Percentiles rank a stretch among this genome's conserved stretches.
Conservation (phyloP, 2,113 vertebrate genomes). For the Grantiella picta region DNA sequence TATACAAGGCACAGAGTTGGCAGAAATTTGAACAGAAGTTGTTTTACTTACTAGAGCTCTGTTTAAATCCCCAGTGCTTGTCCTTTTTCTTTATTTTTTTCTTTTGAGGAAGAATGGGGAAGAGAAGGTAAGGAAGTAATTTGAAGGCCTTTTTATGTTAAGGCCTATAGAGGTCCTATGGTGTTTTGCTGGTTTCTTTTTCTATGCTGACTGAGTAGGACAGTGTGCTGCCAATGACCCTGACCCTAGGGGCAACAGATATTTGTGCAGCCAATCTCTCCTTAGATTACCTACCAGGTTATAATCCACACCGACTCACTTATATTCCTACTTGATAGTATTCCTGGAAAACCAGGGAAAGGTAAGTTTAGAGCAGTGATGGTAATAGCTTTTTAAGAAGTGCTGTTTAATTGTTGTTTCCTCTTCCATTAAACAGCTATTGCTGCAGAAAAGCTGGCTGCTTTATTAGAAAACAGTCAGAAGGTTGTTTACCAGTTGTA, state of each 20-base stretch:
- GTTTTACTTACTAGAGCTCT: background rate
- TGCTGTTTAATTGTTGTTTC: background rate
- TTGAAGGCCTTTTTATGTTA: background rate
- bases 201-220: background rate
- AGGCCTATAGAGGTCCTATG: background rate
- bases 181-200: background rate
- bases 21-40: background rate
- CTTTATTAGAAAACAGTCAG: background rate
- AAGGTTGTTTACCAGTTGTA: background rate
- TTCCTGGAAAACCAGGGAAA: background rate
- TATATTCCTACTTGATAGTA: background rate
- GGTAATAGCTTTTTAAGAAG: background rate
- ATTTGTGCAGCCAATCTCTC: background rate
- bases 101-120: background rate
- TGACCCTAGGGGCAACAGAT: background rate
- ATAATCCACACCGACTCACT: background rate
- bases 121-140: background rate
- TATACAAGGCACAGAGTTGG: background rate
- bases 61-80: background rate
- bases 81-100: background rate
- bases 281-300: background rate
- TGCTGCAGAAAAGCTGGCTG: background rate
- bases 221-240: background rate
- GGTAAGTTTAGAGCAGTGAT: background rate
- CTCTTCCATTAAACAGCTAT: background rate